phyloP scores from a whole-genome alignment of 2,797 vertebrate species.

The Avahi laniger region DNA sequence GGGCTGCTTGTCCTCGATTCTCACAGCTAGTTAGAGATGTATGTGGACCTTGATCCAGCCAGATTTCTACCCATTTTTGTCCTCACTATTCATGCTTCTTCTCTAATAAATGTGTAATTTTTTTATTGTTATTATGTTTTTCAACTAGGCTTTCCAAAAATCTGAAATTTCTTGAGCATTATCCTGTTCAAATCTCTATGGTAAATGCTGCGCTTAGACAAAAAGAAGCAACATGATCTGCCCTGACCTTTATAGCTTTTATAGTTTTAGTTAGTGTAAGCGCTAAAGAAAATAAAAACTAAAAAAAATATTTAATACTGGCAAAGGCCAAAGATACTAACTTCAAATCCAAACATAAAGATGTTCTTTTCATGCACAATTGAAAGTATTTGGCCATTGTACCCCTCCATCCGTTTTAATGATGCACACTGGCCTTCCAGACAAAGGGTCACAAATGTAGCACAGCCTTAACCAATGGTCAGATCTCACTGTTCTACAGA shows the following conservation, averaged over 20 bases:
- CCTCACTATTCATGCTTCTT: neutral
- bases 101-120: neutral
- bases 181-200: neutral
- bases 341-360: neutral
- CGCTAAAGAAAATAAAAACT: slow-evolving; percentile 12
- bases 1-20: neutral
- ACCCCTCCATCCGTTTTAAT: neutral
- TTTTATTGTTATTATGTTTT: neutral
- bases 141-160: neutral
- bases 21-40: neutral
- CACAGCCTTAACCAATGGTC: neutral
- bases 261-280: neutral
- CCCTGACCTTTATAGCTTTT: neutral
- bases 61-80: neutral
- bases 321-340: neutral
- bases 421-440: neutral
- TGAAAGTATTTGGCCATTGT: neutral
- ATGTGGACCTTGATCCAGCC: neutral
- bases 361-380: neutral
- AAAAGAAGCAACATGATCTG: neutral
- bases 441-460: neutral
- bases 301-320: neutral
- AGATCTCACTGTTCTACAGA: neutral
- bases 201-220: neutral
- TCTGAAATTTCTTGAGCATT: neutral